Evolutionary conservation across 1,140 invertebrate species (phyloP), one percentile per base, ranked within the genome.

Genomic region (Micrasema minimum): DNA sequence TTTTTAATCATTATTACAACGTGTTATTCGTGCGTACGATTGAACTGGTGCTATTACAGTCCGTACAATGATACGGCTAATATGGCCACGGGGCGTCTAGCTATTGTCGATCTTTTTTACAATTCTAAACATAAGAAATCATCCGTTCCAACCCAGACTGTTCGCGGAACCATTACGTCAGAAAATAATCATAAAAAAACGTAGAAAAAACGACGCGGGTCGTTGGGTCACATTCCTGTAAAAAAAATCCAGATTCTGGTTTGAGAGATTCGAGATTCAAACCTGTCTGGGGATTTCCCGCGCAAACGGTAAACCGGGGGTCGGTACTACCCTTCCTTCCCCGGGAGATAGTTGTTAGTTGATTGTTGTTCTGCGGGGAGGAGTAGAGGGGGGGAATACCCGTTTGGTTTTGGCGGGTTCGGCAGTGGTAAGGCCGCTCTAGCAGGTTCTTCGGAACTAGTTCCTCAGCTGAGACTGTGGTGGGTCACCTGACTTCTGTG

Each of bases 321-420:
- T 22, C 41, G 38, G 51, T 22, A 38, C 55, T 31, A 59, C 35
- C 55, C 31, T 41, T 43, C 59, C 59, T 22, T 46, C 43, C 59
- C 59, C 20, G 12, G 10, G 12, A 53, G 7, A 31, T 31, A 31
- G 26, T 31, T 4, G 26, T 7, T 31, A 31, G 26, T 31, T 31
- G 2, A 7, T 7, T 31, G 26, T n/a, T n/a, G n/a, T n/a, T n/a
- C n/a, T n/a, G n/a, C 46, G 46, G 41, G 41, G 41, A n/a, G n/a
- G 41, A 23, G 59, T 20, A 18, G 59, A 16, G 22, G 45, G 37
- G 59, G 45, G 59, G 45, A 64, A 64, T 64, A 64, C 59, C 59
- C 59, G 59, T 64, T 64, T 48, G 59, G 59, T 64, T 64, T 64
- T 64, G 59, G 59, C 59, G 59, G 59, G 59, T 43, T 20, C 38